phyloP scores from a whole-genome alignment of 2,888 invertebrate species.

The Luffia ferchaultella region DNA sequence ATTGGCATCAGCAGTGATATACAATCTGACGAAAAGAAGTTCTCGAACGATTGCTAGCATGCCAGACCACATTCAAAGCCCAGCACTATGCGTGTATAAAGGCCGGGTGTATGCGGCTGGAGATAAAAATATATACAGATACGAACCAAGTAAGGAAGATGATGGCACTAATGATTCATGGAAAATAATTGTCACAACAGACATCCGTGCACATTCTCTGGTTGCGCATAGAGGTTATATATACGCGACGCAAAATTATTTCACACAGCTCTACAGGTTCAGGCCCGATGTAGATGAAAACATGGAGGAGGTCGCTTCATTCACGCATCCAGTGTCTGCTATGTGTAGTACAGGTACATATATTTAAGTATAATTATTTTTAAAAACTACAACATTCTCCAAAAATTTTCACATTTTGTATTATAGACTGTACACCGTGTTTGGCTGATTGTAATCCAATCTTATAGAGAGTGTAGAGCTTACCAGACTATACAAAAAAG shows the following conservation, averaged over 20 bases:
- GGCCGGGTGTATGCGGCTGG: conserved; percentile 34
- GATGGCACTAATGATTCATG: conserved; percentile 19
- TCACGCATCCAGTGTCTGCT: conserved; percentile 31
- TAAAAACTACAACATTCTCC: no score
- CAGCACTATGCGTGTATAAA: conserved; percentile 38
- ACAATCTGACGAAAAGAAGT: conserved; percentile 35
- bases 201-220: conserved; percentile 32
- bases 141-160: conserved; percentile 23
- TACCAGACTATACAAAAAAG: no score
- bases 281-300: conserved; percentile 27
- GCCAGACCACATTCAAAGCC: conserved; percentile 43
- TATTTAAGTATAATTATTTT: no score
- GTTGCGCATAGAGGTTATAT: conserved; percentile 37
- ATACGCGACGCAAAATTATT: conserved; percentile 43
- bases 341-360: conserved; percentile 39
- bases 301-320: conserved; percentile 27
- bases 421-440: no score
- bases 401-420: no score
- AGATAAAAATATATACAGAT: conserved; percentile 35
- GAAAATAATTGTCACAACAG: conserved; percentile 24
- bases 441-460: no score
- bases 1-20: conserved; percentile 33
- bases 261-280: conserved; percentile 36
- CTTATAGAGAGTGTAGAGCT: no score
- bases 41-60: conserved; percentile 32